These are phyloP conservation scores for Chrysocyon brachyurus DNA, from an alignment of 2,797 vertebrate species.

Conservation along the genomic window DNA sequence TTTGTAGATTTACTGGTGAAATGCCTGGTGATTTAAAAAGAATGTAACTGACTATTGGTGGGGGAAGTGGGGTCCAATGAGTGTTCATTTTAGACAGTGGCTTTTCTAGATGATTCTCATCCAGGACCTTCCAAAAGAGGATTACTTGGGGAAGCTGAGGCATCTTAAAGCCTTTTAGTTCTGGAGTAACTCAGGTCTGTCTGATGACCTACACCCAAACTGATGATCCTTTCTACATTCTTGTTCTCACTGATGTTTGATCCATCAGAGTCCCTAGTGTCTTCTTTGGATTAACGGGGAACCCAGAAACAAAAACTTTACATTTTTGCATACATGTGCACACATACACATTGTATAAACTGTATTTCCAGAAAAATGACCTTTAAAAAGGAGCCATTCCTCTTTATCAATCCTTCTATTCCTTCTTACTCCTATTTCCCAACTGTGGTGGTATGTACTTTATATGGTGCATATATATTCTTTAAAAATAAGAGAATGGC, in stretches of 20 bases:
- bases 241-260: neutral
- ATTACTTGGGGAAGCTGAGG: neutral
- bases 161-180: neutral
- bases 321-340: neutral
- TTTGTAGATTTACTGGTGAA: neutral
- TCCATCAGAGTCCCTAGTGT: neutral
- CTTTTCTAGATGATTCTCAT: conserved; percentile 27
- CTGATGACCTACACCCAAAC: neutral
- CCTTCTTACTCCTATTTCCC: neutral
- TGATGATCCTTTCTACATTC: neutral
- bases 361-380: conserved; percentile 1
- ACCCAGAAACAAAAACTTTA: neutral
- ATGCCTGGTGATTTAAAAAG: neutral
- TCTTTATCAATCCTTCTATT: neutral
- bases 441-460: neutral
- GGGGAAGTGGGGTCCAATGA: neutral
- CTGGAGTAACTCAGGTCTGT: neutral
- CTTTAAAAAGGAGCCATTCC: conserved; percentile 28
- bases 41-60: neutral
- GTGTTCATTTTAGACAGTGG: neutral
- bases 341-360: neutral
- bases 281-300: neutral
- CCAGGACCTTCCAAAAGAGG: neutral
- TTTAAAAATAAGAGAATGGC: conserved; percentile 38
- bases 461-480: neutral